Percentiles rank a stretch among this genome's conserved stretches.
phyloP scores from a whole-genome alignment of 2,888 invertebrate genomes.

The Trichacis sp. region DNA sequence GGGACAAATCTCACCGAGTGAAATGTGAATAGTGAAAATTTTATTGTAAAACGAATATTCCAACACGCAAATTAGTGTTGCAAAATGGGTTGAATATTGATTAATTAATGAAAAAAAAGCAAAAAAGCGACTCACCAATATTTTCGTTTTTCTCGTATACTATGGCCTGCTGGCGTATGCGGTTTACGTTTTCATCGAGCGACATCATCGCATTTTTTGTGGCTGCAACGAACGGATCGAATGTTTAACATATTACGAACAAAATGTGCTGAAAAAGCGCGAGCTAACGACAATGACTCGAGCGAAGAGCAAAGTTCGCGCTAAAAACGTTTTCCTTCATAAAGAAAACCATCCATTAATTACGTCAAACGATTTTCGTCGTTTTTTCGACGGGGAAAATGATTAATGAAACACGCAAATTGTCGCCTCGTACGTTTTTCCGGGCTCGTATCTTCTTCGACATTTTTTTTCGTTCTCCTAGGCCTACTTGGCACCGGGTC shows the following conservation, averaged over 20 bases:
- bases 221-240: constrained; percentile 40
- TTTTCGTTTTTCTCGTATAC: constrained; percentile 48
- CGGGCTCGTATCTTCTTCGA: neutral
- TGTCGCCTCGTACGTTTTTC: neutral
- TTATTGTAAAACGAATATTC: too few species aligned
- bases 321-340: constrained; percentile 4
- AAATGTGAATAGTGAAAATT: too few species aligned
- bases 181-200: constrained; percentile 66
- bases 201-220: constrained; percentile 63
- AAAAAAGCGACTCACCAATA: constrained; percentile 39
- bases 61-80: too few species aligned
- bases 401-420: too few species aligned
- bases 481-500: constrained; percentile 14
- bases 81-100: too few species aligned
- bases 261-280: too few species aligned
- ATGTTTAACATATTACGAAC: too few species aligned
- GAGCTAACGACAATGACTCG: neutral
- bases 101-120: neutral
- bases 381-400: too few species aligned
- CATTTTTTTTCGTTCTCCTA: constrained; percentile 13
- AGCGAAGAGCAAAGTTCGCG: constrained; percentile 1
- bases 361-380: too few species aligned
- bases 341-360: too few species aligned
- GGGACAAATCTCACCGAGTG: too few species aligned
- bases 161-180: constrained; percentile 51